Conservation (phyloP, 2,888 invertebrate genomes). For the Leptinotarsa peninsularis region DNA sequence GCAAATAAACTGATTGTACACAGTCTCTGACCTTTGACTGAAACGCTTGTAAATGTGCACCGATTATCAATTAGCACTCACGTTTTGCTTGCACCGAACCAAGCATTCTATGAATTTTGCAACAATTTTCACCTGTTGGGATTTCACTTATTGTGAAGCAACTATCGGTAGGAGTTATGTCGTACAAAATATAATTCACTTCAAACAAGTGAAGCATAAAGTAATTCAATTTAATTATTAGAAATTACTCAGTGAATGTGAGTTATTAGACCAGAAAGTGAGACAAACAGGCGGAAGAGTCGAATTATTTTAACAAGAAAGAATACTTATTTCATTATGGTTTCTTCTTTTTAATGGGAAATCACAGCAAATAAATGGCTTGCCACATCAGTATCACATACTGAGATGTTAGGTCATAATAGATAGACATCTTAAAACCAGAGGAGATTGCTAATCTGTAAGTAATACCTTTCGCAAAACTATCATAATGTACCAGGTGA, state of each 20-base stretch:
- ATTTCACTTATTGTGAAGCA: slow-evolving; percentile 47
- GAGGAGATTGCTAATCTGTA: slow-evolving; percentile 18
- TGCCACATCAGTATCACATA: slow-evolving; percentile 22
- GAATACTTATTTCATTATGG: slow-evolving; percentile 42
- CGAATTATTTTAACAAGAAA: slow-evolving; percentile 48
- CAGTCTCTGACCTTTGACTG: slow-evolving; percentile 32
- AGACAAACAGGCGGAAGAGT: slow-evolving; percentile 50
- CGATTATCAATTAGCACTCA: slow-evolving; percentile 42
- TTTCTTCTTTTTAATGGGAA: slow-evolving; percentile 42
- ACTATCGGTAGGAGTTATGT: slow-evolving; percentile 44
- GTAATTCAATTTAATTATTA: slow-evolving; percentile 54
- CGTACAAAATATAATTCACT: slow-evolving; percentile 49
- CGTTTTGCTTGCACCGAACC: slow-evolving; percentile 32
- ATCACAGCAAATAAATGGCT: slow-evolving; percentile 23
- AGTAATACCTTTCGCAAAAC: slow-evolving; percentile 20
- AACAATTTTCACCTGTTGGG: slow-evolving; percentile 44
- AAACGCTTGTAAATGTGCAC: slow-evolving; percentile 38
- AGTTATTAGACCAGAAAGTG: slow-evolving; percentile 54
- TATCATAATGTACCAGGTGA: slow-evolving; percentile 11
- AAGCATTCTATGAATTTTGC: slow-evolving; percentile 38
- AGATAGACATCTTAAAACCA: slow-evolving; percentile 14
- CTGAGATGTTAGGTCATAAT: slow-evolving; percentile 23
- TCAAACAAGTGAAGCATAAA: slow-evolving; percentile 53
- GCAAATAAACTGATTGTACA: slow-evolving; percentile 43
- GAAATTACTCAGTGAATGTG: slow-evolving; percentile 52